Evolutionary conservation across 1,140 invertebrate genomes (phyloP).

Genomic region (Heliconius nattereri): DNA sequence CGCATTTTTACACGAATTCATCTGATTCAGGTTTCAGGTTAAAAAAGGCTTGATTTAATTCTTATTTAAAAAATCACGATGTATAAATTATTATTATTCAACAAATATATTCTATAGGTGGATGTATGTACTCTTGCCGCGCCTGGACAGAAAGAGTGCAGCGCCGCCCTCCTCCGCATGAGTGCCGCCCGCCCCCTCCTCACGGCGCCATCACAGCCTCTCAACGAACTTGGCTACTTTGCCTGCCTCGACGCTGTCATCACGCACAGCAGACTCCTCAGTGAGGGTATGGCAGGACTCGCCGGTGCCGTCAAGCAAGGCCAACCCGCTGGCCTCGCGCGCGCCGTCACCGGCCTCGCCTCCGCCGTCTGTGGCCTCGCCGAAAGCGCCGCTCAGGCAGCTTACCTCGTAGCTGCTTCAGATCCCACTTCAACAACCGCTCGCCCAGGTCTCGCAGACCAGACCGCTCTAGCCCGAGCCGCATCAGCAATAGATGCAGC

Average conservation of each 20-base stretch:
- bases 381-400: slow-evolving; percentile 96
- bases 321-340: slow-evolving; percentile 93
- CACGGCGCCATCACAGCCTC: slow-evolving; percentile 93
- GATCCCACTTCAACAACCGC: slow-evolving; percentile 96
- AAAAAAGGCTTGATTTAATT: too few relatives aligned
- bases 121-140: slow-evolving; percentile 91
- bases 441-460: slow-evolving; percentile 94
- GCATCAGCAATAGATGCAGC: slow-evolving; percentile 94
- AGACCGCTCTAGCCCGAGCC: slow-evolving; percentile 93
- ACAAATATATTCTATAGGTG: slow-evolving; percentile 64
- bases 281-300: slow-evolving; percentile 94
- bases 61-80: too few relatives aligned
- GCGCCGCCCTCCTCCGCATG: slow-evolving; percentile 97
- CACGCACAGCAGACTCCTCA: slow-evolving; percentile 93
- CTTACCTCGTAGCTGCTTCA: slow-evolving; percentile 95
- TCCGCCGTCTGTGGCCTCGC: slow-evolving; percentile 94
- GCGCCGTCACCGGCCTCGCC: slow-evolving; percentile 91
- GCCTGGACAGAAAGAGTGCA: slow-evolving; percentile 97
- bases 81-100: too few relatives aligned
- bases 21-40: too few relatives aligned
- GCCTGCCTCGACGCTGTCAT: slow-evolving; percentile 97
- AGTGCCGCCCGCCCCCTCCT: slow-evolving; percentile 91
- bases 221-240: slow-evolving; percentile 95
- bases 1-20: too few relatives aligned
- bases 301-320: slow-evolving; percentile 94